Percentiles rank a stretch among this genome's conserved stretches.
Conservation (phyloP, 2,888 invertebrate genomes). For the Cylloceria caligata region DNA sequence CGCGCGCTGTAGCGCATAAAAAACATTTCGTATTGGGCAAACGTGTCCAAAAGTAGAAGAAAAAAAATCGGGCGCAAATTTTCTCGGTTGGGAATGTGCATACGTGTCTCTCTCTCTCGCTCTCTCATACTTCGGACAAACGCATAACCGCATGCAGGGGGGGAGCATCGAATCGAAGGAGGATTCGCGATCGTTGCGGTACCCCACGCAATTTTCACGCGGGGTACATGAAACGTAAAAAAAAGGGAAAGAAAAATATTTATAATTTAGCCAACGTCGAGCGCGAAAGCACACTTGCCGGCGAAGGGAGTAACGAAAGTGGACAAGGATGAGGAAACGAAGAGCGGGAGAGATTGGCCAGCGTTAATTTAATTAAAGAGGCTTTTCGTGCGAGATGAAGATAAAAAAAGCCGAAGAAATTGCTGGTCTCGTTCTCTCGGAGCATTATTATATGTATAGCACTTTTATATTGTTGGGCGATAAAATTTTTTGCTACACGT, state of each 20-base stretch:
- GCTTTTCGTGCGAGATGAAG: constrained; percentile 48
- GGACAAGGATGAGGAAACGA: constrained; percentile 15
- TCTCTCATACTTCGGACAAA: constrained; percentile 53
- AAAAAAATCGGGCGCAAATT: constrained; percentile 44
- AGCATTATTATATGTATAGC: constrained; percentile 24
- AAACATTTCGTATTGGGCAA: constrained; percentile 45
- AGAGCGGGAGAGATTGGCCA: constrained; percentile 34
- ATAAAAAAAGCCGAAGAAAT: constrained; percentile 1
- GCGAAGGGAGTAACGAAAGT: constrained; percentile 56
- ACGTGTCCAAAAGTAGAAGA: constrained; percentile 23
- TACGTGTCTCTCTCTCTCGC: constrained; percentile 58
- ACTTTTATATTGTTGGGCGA: constrained; percentile 27
- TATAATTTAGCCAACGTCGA: constrained; percentile 23
- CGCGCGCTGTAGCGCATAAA: constrained; percentile 39
- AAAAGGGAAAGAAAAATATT: constrained; percentile 31
- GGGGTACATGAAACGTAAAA: neutral
- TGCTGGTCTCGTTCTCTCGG: constrained; percentile 5
- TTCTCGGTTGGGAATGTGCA: constrained; percentile 33
- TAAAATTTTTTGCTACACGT: constrained; percentile 56
- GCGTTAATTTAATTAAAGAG: constrained; percentile 61
- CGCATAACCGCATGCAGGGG: constrained; percentile 70
- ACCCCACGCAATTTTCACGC: constrained; percentile 9
- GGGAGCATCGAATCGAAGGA: constrained; percentile 46
- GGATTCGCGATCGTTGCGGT: constrained; percentile 42
- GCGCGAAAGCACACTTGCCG: constrained; percentile 29